A percentile compares a stretch with the other conserved stretches of the same genome.
phyloP scores from a whole-genome alignment of 2,113 vertebrate genomes.

The Platysteira castanea region DNA sequence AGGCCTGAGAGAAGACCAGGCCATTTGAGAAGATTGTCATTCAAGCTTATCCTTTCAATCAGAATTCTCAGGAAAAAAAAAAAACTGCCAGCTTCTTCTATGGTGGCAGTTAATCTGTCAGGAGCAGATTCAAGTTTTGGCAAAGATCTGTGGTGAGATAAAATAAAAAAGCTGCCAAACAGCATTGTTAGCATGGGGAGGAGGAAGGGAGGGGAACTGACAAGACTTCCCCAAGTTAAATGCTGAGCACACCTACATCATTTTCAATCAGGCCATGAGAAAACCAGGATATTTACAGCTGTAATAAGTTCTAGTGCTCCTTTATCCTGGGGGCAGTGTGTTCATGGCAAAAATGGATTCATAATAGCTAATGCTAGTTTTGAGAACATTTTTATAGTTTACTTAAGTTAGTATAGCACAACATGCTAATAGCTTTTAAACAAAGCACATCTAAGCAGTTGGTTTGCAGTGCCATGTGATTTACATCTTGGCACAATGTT shows the following conservation, averaged over 20 bases:
- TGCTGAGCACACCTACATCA: slow-evolving; percentile 68
- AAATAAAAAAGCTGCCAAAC: slow-evolving; percentile 72
- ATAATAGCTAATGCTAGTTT: slow-evolving; percentile 56
- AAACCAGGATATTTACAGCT: slow-evolving; percentile 72
- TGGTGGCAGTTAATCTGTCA: slow-evolving; percentile 83
- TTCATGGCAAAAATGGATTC: slow-evolving; percentile 65
- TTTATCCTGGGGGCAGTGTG: slow-evolving; percentile 62
- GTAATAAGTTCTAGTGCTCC: slow-evolving; percentile 40
- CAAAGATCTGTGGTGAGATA: slow-evolving; percentile 75
- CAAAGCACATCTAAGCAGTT: neutral
- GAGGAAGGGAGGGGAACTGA: slow-evolving; percentile 55
- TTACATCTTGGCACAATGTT: neutral
- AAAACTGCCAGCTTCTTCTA: slow-evolving; percentile 78
- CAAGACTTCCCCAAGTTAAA: slow-evolving; percentile 59
- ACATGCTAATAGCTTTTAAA: slow-evolving; percentile 13
- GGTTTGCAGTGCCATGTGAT: neutral
- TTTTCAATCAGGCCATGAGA: slow-evolving; percentile 33
- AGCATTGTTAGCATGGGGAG: slow-evolving; percentile 62
- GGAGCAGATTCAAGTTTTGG: slow-evolving; percentile 85
- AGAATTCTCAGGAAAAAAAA: slow-evolving; percentile 69
- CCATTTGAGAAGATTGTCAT: slow-evolving; percentile 59
- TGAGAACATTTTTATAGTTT: slow-evolving; percentile 39
- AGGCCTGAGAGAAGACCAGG: slow-evolving; percentile 62
- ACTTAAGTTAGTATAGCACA: slow-evolving; percentile 25
- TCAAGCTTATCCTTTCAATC: slow-evolving; percentile 72